Conservation (phyloP, 2,113 vertebrate genomes). For the Etheostoma cragini region DNA sequence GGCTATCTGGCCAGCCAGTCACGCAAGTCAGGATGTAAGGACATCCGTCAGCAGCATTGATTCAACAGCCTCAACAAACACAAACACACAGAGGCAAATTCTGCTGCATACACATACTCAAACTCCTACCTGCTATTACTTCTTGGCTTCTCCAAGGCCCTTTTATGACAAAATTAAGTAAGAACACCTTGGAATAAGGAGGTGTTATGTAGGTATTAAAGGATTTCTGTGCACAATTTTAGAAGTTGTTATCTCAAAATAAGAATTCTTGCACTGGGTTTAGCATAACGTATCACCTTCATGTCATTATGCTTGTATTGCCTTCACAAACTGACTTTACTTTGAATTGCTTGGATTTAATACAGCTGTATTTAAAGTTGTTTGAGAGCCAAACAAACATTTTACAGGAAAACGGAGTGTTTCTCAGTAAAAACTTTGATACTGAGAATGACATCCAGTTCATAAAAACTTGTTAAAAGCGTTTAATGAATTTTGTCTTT, state of each 20-base stretch:
- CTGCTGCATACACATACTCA: conserved; percentile 7
- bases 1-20: conserved; percentile 80
- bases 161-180: neutral
- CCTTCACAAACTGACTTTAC: too few relatives aligned
- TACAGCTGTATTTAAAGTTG: neutral
- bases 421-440: neutral
- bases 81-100: conserved; percentile 39
- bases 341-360: neutral
- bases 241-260: neutral
- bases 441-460: neutral
- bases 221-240: neutral
- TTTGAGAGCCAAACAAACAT: neutral
- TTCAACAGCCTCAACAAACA: conserved; percentile 35
- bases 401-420: neutral
- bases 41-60: conserved; percentile 63
- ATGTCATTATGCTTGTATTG: neutral
- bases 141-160: neutral
- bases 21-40: conserved; percentile 77
- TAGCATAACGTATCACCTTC: neutral
- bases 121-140: conserved; percentile 5
- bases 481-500: neutral
- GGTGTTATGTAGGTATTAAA: neutral
- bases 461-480: neutral
- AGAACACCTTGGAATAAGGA: neutral
- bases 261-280: neutral